Evolutionary conservation across 64 coral and sea anemone genomes (phyloP).

Genomic region (Porites australiensis): DNA sequence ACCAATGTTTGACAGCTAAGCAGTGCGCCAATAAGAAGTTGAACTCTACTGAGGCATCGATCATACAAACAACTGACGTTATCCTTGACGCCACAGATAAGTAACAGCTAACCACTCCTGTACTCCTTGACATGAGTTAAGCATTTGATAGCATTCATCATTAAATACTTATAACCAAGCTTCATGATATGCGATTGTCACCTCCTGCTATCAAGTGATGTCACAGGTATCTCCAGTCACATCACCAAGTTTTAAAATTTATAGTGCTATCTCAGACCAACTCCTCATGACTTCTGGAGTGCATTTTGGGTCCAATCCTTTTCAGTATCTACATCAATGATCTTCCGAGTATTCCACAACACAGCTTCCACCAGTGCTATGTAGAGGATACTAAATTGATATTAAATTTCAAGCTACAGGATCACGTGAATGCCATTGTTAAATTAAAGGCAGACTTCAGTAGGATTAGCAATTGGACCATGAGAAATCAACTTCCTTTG

Average conservation of each 20-base stretch:
- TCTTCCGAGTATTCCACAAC: conserved; percentile 37
- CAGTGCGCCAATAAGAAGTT: conserved; percentile 66
- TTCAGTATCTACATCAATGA: conserved; percentile 54
- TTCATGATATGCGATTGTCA: conserved; percentile 29
- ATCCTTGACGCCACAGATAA: conserved; percentile 46
- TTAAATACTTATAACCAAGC: conserved; percentile 8
- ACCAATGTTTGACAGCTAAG: not conserved
- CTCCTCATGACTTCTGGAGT: conserved; percentile 9
- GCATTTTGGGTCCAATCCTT: conserved; percentile 42
- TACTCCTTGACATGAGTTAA: conserved; percentile 61
- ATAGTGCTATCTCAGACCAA: not conserved
- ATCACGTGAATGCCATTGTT: conserved; percentile 18
- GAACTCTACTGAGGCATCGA: conserved; percentile 61
- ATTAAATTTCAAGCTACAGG: conserved; percentile 40
- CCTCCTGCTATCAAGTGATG: conserved; percentile 22
- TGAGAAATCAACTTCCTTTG: not conserved
- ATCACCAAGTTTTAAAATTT: conserved; percentile 47
- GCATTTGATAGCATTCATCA: conserved; percentile 34
- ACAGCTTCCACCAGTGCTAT: conserved; percentile 28
- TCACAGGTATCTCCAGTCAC: conserved; percentile 7
- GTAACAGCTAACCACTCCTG: conserved; percentile 46
- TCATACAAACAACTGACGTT: conserved; percentile 50
- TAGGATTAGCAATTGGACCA: conserved; percentile 19
- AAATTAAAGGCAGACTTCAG: conserved; percentile 35
- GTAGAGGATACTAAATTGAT: conserved; percentile 57